phyloP scores from a whole-genome alignment of 37 sponge, comb jelly and placozoan species.

The Ephydatia muelleri region DNA sequence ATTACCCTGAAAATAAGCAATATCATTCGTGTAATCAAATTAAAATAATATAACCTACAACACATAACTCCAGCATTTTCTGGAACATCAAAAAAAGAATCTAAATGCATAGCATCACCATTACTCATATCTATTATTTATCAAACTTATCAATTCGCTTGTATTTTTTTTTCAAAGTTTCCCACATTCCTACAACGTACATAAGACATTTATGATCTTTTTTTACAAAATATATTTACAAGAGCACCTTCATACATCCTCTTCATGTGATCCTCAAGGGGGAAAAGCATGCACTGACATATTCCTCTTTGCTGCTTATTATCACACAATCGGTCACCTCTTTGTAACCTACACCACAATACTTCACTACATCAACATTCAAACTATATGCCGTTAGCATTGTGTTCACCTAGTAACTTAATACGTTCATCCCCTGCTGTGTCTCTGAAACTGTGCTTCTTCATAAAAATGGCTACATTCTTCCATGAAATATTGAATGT shows the following conservation, averaged over 20 bases:
- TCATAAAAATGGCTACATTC: neutral
- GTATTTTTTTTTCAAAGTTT: neutral
- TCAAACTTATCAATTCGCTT: neutral
- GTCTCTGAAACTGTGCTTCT: neutral
- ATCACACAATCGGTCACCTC: neutral
- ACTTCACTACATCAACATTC: neutral
- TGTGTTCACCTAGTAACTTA: neutral
- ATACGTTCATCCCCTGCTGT: neutral
- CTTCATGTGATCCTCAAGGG: neutral
- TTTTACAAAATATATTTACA: neutral
- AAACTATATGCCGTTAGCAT: neutral
- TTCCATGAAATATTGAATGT: neutral
- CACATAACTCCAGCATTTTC: neutral
- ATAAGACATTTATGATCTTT: neutral
- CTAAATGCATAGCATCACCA: neutral
- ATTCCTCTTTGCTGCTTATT: neutral
- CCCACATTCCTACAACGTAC: neutral
- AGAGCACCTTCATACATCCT: neutral
- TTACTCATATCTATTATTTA: neutral
- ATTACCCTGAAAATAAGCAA: neutral
- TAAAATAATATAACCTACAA: neutral
- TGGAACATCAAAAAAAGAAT: neutral
- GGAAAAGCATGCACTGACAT: neutral
- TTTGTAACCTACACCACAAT: neutral
- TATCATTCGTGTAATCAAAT: neutral